Evolutionary conservation across 2,888 invertebrate species (phyloP).

Genomic region (Polylopha cassiicola): DNA sequence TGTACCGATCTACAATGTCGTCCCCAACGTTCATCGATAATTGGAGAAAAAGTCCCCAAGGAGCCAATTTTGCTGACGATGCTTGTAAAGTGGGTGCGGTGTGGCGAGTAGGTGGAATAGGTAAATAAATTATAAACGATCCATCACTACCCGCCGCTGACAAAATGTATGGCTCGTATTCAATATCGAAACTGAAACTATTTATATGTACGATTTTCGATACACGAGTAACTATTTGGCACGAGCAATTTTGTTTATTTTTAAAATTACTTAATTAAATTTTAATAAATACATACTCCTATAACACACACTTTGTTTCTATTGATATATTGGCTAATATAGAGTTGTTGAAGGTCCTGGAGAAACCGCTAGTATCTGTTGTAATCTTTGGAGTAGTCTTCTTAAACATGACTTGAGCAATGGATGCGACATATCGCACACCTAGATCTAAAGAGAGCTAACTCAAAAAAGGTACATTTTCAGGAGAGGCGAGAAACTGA

Average conservation of each 20-base stretch:
- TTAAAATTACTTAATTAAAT: neutral
- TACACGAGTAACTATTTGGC: neutral
- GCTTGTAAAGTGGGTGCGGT: constrained; percentile 40
- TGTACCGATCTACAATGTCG: constrained; percentile 66
- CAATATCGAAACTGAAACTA: constrained; percentile 15
- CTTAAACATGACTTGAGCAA: too few species aligned
- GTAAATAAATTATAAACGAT: constrained; percentile 58
- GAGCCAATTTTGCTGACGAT: constrained; percentile 66
- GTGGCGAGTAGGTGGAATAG: constrained; percentile 32
- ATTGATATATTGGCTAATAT: too few species aligned
- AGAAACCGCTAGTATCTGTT: too few species aligned
- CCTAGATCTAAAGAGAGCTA: too few species aligned
- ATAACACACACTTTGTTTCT: too few species aligned
- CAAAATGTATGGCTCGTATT: constrained; percentile 28
- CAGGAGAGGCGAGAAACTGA: too few species aligned
- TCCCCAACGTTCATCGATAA: constrained; percentile 59
- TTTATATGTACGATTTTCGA: constrained; percentile 6
- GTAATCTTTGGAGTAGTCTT: too few species aligned
- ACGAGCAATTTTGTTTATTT: neutral
- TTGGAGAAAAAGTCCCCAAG: constrained; percentile 66
- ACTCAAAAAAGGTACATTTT: too few species aligned
- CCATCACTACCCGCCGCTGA: constrained; percentile 49
- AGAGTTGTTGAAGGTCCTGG: too few species aligned
- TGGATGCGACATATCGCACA: too few species aligned
- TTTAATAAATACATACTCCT: too few species aligned